Percentiles rank a stretch among this genome's conserved stretches.
Conservation (phyloP, 1,140 invertebrate genomes). For the Ptiloglossa arizonensis region DNA sequence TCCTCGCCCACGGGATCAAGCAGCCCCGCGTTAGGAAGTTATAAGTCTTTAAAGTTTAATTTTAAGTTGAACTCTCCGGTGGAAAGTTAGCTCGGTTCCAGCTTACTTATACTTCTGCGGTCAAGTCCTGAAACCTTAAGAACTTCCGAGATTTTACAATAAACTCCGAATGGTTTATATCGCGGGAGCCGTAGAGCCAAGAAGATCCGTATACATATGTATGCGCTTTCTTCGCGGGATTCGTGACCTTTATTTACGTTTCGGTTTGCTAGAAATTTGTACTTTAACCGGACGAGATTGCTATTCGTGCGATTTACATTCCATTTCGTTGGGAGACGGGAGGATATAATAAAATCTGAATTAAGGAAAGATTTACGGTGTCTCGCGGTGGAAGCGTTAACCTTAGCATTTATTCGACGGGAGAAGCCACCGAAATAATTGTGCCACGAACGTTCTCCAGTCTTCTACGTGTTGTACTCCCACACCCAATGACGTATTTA, state of each 20-base stretch:
- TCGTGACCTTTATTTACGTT: neutral
- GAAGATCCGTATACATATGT: constrained; percentile 6
- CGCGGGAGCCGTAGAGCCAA: neutral
- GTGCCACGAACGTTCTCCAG: no score
- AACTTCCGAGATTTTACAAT: constrained; percentile 66
- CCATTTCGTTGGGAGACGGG: neutral
- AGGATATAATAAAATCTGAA: neutral
- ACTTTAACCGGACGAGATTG: neutral
- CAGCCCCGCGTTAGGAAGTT: constrained; percentile 67
- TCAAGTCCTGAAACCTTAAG: constrained; percentile 60
- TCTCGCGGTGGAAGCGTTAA: no score
- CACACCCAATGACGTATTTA: no score
- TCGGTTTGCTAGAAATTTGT: neutral
- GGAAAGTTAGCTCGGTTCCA: constrained; percentile 63
- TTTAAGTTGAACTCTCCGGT: constrained; percentile 67
- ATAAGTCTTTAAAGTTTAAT: constrained; percentile 76
- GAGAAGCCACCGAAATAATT: no score
- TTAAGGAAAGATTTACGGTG: no score
- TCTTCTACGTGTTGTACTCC: no score
- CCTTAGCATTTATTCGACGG: no score
- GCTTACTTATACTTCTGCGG: constrained; percentile 70
- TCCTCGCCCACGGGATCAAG: constrained; percentile 60
- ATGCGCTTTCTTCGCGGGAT: neutral
- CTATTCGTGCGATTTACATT: neutral
- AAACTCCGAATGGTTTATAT: constrained; percentile 64